Evolutionary conservation across 2,113 vertebrate species (phyloP).

Genomic region (Anolis carolinensis): DNA sequence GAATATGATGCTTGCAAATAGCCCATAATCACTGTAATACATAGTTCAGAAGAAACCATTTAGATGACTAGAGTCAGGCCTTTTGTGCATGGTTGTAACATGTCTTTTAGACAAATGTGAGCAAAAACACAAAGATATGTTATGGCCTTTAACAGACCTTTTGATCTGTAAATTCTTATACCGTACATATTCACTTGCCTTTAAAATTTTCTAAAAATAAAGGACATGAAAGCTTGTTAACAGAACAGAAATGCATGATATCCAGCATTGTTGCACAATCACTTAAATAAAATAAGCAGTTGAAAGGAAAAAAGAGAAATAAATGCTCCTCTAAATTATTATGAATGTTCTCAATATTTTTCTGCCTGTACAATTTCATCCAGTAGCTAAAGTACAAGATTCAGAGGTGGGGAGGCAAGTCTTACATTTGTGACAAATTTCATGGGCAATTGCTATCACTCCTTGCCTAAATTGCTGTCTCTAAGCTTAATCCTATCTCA

Average conservation of each 20-base stretch:
- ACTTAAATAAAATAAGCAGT: slow-evolving; percentile 47
- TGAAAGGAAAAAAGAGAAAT: slow-evolving; percentile 14
- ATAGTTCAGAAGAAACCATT: slow-evolving; percentile 58
- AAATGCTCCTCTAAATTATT: slow-evolving; percentile 51
- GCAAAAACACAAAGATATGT: slow-evolving; percentile 63
- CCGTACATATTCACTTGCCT: slow-evolving; percentile 84
- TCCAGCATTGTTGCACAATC: slow-evolving; percentile 55
- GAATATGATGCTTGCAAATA: not conserved
- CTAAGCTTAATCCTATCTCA: not conserved
- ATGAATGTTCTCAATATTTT: not conserved
- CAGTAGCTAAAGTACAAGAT: not conserved
- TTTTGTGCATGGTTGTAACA: slow-evolving; percentile 53
- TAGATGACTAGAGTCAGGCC: slow-evolving; percentile 66
- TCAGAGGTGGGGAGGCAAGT: not conserved
- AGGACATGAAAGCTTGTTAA: slow-evolving; percentile 85
- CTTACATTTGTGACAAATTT: not conserved
- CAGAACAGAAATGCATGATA: slow-evolving; percentile 61
- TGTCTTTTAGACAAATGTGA: slow-evolving; percentile 64
- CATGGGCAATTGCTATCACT: not conserved
- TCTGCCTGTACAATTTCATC: not conserved
- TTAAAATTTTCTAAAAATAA: slow-evolving; percentile 97
- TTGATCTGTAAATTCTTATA: slow-evolving; percentile 64
- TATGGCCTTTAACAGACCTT: slow-evolving; percentile 73
- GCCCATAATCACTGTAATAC: slow-evolving; percentile 5
- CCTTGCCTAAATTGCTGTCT: not conserved